Conservation (phyloP, 2,888 invertebrate genomes). For the Sarcophaga rosellei region DNA sequence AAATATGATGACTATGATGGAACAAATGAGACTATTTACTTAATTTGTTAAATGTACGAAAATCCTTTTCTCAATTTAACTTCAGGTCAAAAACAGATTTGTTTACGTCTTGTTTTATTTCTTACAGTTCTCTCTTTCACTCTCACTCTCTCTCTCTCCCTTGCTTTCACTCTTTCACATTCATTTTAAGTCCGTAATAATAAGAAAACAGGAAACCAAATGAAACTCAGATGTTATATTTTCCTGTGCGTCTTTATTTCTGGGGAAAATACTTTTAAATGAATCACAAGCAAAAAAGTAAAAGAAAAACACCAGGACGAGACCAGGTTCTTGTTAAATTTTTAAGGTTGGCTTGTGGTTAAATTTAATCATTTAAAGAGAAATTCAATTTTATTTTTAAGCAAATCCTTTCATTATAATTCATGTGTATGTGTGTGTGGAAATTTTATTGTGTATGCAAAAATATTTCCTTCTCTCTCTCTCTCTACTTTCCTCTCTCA, state of each 20-base stretch:
- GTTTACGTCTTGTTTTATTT: slow-evolving; percentile 57
- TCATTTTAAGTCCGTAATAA: neutral
- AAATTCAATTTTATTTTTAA: slow-evolving; percentile 58
- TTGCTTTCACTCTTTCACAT: neutral
- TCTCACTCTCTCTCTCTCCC: too few relatives aligned
- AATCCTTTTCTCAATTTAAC: slow-evolving; percentile 67
- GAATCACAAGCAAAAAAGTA: slow-evolving; percentile 1
- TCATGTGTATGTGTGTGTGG: neutral
- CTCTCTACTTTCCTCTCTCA: neutral
- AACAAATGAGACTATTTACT: slow-evolving; percentile 68
- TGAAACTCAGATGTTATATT: slow-evolving; percentile 42
- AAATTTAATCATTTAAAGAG: slow-evolving; percentile 61
- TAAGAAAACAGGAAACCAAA: neutral
- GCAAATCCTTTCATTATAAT: slow-evolving; percentile 17
- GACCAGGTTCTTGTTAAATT: slow-evolving; percentile 52
- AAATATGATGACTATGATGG: slow-evolving; percentile 60
- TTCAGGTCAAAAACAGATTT: slow-evolving; percentile 68
- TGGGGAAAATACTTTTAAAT: neutral
- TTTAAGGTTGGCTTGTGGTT: slow-evolving; percentile 61
- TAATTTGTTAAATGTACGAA: slow-evolving; percentile 67
- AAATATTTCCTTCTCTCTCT: neutral
- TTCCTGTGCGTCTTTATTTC: slow-evolving; percentile 21
- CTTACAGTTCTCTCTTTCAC: slow-evolving; percentile 2
- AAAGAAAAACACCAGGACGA: neutral
- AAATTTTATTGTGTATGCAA: neutral